Evolutionary conservation across 2,113 vertebrate species (phyloP).

Genomic region (Aspiorhynchus laticeps): DNA sequence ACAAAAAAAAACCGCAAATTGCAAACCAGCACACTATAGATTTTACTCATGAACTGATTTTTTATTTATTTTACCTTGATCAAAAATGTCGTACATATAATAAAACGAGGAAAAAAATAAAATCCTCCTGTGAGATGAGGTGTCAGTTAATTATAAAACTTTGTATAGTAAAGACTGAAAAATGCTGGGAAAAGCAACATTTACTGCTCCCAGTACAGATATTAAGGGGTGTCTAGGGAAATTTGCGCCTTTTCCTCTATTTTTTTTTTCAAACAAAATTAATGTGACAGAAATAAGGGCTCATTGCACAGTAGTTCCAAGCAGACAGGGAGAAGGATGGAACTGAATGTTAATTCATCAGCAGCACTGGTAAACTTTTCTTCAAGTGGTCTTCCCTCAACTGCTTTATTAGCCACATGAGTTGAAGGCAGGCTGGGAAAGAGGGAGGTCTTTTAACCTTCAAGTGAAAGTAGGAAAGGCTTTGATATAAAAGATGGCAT

Average conservation of each 20-base stretch:
- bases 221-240: constrained; percentile 78
- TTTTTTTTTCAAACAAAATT: constrained; percentile 72
- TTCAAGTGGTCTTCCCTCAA: constrained; percentile 71
- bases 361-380: constrained; percentile 78
- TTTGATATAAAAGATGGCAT: constrained; percentile 19
- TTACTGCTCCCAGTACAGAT: constrained; percentile 77
- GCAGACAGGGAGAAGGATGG: constrained; percentile 65
- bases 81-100: constrained; percentile 78
- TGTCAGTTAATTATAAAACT: constrained; percentile 83
- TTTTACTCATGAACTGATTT: constrained; percentile 53
- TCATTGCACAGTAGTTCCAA: constrained; percentile 77
- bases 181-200: constrained; percentile 76
- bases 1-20: constrained; percentile 24
- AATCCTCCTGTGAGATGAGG: constrained; percentile 77
- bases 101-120: constrained; percentile 71
- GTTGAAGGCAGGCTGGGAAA: constrained; percentile 30
- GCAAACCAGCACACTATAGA: constrained; percentile 3
- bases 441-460: constrained; percentile 27
- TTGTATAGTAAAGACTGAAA: constrained; percentile 74
- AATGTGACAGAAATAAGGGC: constrained; percentile 82
- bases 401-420: constrained; percentile 38
- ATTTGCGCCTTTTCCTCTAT: constrained; percentile 64
- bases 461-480: constrained; percentile 7
- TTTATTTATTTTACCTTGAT: constrained; percentile 72
- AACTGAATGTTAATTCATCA: constrained; percentile 79